phyloP scores from a whole-genome alignment of 1,140 invertebrate species.

The Thrips palmi region DNA sequence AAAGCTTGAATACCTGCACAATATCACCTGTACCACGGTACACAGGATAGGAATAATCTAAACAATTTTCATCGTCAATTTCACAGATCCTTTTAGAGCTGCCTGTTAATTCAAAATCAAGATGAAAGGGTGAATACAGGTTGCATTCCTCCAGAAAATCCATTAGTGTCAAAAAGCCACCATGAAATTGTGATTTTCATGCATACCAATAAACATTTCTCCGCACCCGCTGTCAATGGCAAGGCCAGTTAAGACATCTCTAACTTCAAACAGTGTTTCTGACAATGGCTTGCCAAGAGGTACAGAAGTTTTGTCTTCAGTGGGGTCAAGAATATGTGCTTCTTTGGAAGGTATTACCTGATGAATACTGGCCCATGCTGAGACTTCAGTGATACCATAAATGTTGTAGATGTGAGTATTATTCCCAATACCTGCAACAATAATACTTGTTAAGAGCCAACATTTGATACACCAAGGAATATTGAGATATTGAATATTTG shows the following conservation, averaged over 20 bases:
- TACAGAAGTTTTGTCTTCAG: too few relatives aligned
- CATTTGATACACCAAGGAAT: too few relatives aligned
- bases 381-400: constrained; percentile 71
- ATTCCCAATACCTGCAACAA: constrained; percentile 26
- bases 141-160: too few relatives aligned
- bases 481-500: too few relatives aligned
- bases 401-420: constrained; percentile 48
- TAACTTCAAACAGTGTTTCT: constrained; percentile 38
- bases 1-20: constrained; percentile 20
- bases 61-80: constrained; percentile 30
- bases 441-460: too few relatives aligned
- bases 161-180: too few relatives aligned
- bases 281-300: constrained; percentile 39
- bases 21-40: constrained; percentile 49
- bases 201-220: constrained; percentile 36
- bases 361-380: constrained; percentile 56
- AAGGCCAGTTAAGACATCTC: constrained; percentile 18
- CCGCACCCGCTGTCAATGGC: constrained; percentile 25
- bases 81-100: constrained; percentile 39
- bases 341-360: constrained; percentile 28
- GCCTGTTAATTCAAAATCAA: constrained; percentile 26
- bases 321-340: too few relatives aligned
- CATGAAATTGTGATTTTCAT: constrained; percentile 11
- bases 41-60: constrained; percentile 22
- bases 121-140: constrained; percentile 6